phyloP scores from a whole-genome alignment of 2,113 vertebrate species.

The cattle (Bos taurus) region ARS-UCD2.0 NC_037336.1:17675501-17676000 shows the following conservation, averaged over 20 bases:
- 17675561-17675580: not conserved
- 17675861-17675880: not conserved
- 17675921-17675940: not conserved
- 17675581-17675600: not conserved
- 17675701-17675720: not conserved
- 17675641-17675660: not conserved
- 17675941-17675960: not conserved
- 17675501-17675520: not conserved
- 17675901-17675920: not conserved
- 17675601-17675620: not conserved
- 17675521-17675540: not conserved
- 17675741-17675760: not conserved
- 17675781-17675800: not conserved
- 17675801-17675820: rapidly evolving
- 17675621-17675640: not conserved
- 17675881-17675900: rapidly evolving
- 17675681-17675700: not conserved
- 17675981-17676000: not conserved
- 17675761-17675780: not conserved
- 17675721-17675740: not conserved
- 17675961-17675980: not conserved
- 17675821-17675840: not conserved
- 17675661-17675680: not conserved
- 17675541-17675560: not conserved
- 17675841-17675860: not conserved